phyloP scores from a whole-genome alignment of 2,797 vertebrate genomes.

The Chaetophractus vellerosus region DNA sequence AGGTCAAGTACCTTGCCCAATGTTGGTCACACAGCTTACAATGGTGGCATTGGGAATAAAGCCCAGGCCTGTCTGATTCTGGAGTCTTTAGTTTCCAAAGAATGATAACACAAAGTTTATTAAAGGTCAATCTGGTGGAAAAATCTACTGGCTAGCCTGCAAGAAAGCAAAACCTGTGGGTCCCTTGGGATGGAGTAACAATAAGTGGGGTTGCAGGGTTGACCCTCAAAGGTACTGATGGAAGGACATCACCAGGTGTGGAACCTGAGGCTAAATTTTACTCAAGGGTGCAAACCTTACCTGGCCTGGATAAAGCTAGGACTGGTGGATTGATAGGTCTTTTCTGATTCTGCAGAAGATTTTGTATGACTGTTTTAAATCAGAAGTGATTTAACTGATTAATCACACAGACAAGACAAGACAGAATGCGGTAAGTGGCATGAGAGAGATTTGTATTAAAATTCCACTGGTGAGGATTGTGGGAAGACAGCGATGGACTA shows the following conservation, averaged over 20 bases:
- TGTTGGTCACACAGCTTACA: neutral
- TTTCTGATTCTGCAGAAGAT: conserved; percentile 79
- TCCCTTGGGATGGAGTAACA: neutral
- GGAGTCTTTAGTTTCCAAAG: conserved; percentile 25
- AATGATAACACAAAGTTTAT: conserved; percentile 13
- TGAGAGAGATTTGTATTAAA: conserved; percentile 49
- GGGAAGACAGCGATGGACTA: too few species aligned
- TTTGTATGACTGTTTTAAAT: conserved; percentile 75
- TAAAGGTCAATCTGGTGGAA: conserved; percentile 29
- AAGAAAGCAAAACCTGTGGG: neutral
- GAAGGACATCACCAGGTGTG: conserved; percentile 45
- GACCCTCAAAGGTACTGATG: conserved; percentile 3
- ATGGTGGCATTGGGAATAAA: neutral
- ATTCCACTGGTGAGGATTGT: neutral
- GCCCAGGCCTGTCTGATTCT: neutral
- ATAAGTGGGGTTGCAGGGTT: neutral
- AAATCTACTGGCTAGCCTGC: conserved; percentile 36
- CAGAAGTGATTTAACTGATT: conserved; percentile 77
- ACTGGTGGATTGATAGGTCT: conserved; percentile 80
- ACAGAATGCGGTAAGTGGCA: conserved; percentile 18
- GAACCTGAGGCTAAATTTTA: conserved; percentile 31
- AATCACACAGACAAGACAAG: conserved; percentile 78
- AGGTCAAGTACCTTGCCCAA: conserved; percentile 19
- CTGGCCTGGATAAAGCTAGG: conserved; percentile 65
- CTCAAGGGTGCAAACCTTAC: conserved; percentile 60